Percentiles rank a stretch among this genome's conserved stretches.
phyloP scores from a whole-genome alignment of 2,797 vertebrate genomes.

The Aphelocoma californica region DNA sequence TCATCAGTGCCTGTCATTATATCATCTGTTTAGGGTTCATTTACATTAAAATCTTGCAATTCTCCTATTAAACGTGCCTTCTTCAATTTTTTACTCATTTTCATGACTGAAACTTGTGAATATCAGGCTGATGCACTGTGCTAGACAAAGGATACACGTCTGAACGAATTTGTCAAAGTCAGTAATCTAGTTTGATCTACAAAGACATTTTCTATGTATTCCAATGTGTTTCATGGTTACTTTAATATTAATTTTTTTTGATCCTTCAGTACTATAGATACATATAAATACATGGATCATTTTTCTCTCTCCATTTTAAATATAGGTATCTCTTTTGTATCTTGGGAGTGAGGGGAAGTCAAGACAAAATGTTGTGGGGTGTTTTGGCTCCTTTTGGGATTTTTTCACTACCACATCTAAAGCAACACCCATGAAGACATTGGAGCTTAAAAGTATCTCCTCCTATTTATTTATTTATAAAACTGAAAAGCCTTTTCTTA shows the following conservation, averaged over 20 bases:
- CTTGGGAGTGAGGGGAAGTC: fast-evolving
- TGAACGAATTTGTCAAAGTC: background rate
- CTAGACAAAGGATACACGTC: background rate
- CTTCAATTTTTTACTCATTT: background rate
- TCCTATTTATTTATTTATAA: background rate
- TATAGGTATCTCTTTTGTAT: background rate
- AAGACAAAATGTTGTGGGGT: background rate
- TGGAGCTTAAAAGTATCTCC: background rate
- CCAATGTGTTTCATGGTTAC: background rate
- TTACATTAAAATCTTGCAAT: background rate
- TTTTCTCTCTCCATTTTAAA: background rate
- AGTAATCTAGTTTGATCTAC: background rate
- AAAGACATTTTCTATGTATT: background rate
- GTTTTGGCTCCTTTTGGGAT: background rate
- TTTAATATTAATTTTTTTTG: background rate
- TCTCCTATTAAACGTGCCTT: background rate
- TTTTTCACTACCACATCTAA: background rate
- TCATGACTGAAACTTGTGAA: background rate
- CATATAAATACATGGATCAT: background rate
- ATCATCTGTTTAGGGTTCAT: background rate
- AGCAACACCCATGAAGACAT: background rate
- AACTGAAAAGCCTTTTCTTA: background rate
- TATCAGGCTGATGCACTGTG: background rate
- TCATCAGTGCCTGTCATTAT: background rate
- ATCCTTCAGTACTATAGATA: background rate